Base-by-base conservation (phyloP, 1,140 invertebrate species). In the Drosophila ananassae region DNA sequence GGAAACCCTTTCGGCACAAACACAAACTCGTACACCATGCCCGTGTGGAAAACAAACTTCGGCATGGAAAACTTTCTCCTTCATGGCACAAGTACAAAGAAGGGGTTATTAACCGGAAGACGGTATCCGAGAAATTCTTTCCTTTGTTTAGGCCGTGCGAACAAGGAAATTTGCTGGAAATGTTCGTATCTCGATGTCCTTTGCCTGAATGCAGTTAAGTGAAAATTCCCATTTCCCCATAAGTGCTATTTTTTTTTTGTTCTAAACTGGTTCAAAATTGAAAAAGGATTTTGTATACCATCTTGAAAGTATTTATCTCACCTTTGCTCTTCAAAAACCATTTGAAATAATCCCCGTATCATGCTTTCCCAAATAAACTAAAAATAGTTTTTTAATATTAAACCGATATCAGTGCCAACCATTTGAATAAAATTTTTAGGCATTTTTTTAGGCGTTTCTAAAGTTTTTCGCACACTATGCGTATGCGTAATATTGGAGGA, bases 401-500 rank as follows among this genome's bases (percentile, higher is more conserved):
- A 8, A 8, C 30, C 5, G 8, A 32, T 6, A 28, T 1, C 12
- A 37, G 10, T n/a, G 4, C 10, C 12, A n/a, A 12, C 2, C 10
- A 12, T 37, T 37, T 4, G 10, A 44, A 44, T 44, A 7, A 59
- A 47, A 24, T 9, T 24, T 3, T n/a, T 5, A 17, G 17, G 17
- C 4, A 9, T 53, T 53, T 32, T 9, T 37, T 53, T 24, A 24
- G 17, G 17, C 21, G 9, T 22, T 47, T 71, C 52, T 41, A 44
- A 77, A 73, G 73, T 81, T 51, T 55, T 59, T 41, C 58, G 53
- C 22, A 60, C 47, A 30, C 67, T 32, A 17, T 17, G 50, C 55
- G 55, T 74, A 68, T 77, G 62, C 79, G 67, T 81, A 63, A 77
- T 74, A 63, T 72, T 46, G 34, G 17, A 10, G 53, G 51, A 56